Evolutionary conservation across 1,140 invertebrate genomes (phyloP).

Genomic region (Drosophila rhopaloa): DNA sequence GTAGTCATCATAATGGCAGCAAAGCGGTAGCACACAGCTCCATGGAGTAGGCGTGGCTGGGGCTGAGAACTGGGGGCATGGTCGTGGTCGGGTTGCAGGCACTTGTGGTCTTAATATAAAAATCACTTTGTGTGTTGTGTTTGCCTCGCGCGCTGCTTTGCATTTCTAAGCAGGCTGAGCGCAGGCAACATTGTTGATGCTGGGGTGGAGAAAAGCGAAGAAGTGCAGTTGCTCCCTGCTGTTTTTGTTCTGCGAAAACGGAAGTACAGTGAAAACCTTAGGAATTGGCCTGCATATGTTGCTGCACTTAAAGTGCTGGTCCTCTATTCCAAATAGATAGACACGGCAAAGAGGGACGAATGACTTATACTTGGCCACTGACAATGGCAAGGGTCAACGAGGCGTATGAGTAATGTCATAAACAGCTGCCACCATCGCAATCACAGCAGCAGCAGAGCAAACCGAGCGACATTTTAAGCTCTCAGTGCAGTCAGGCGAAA

Average conservation of each 20-base stretch:
- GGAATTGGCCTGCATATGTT: slow-evolving; percentile 63
- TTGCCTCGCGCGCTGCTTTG: slow-evolving; percentile 76
- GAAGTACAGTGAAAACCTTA: slow-evolving; percentile 54
- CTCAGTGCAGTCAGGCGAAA: slow-evolving; percentile 69
- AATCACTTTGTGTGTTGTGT: slow-evolving; percentile 83
- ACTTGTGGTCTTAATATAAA: slow-evolving; percentile 83
- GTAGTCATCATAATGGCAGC: slow-evolving; percentile 80
- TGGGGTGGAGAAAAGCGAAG: slow-evolving; percentile 35
- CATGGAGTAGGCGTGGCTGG: slow-evolving; percentile 3
- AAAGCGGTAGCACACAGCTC: slow-evolving; percentile 59
- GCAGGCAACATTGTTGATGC: slow-evolving; percentile 70
- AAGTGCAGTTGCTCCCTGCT: slow-evolving; percentile 30
- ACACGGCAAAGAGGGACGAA: slow-evolving; percentile 6
- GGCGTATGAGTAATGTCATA: slow-evolving; percentile 81
- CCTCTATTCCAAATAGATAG: slow-evolving; percentile 16
- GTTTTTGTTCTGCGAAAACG: slow-evolving; percentile 59
- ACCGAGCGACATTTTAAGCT: slow-evolving; percentile 75
- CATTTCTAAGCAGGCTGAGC: slow-evolving; percentile 72
- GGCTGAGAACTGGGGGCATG: slow-evolving; percentile 3
- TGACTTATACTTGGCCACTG: slow-evolving; percentile 21
- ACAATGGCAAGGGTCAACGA: slow-evolving; percentile 72
- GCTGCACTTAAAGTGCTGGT: slow-evolving; percentile 48
- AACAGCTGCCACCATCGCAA: slow-evolving; percentile 78
- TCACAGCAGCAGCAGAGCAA: slow-evolving; percentile 69
- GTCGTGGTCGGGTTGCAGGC: slow-evolving; percentile 53